Percentiles rank a stretch among this genome's conserved stretches.
phyloP scores from a whole-genome alignment of 2,113 vertebrate species.

The Damaliscus lunatus region DNA sequence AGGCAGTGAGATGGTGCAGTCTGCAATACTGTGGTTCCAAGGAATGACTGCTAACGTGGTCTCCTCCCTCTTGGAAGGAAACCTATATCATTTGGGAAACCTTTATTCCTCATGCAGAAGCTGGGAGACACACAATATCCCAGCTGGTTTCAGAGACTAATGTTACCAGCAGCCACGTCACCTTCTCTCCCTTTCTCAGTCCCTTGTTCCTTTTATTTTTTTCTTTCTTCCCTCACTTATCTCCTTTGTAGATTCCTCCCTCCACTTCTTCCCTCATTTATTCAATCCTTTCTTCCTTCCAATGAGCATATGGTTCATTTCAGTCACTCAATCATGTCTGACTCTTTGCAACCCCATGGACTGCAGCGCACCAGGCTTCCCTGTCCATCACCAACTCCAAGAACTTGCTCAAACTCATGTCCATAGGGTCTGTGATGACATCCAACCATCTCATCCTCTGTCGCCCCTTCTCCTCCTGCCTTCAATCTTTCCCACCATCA shows the following conservation, averaged over 20 bases:
- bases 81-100: constrained; percentile 78
- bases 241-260: background rate
- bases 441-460: background rate
- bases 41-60: constrained; percentile 42
- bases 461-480: background rate
- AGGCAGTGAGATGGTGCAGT: background rate
- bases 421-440: background rate
- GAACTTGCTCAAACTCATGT: background rate
- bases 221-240: background rate
- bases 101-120: constrained; percentile 65
- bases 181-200: background rate
- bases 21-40: constrained; percentile 49
- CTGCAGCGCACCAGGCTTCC: background rate
- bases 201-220: background rate
- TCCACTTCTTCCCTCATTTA: background rate
- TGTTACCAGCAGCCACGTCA: constrained; percentile 70
- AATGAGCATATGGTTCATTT: background rate
- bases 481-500: background rate
- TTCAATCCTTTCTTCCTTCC: background rate
- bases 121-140: constrained; percentile 52
- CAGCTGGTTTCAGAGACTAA: constrained; percentile 59
- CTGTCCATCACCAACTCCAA: background rate
- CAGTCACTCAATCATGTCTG: background rate
- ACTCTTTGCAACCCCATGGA: background rate
- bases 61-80: constrained; percentile 65